Evolutionary conservation across 2,113 vertebrate genomes (phyloP), one percentile per base, ranked within the genome.

Genomic region (Pygoscelis adeliae): DNA sequence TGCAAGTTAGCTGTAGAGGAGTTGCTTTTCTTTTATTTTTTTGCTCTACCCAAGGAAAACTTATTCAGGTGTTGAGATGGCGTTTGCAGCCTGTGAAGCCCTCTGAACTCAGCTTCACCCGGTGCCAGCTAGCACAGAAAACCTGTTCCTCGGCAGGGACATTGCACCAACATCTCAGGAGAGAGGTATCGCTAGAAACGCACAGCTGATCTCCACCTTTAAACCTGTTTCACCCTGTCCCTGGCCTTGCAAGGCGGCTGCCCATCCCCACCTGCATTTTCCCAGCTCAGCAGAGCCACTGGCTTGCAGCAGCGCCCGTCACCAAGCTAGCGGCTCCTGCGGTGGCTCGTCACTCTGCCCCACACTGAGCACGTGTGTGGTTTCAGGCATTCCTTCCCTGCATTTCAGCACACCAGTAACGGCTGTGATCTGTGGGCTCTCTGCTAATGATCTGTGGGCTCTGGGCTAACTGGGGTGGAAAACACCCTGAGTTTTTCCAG

Each of bases 81-180:
- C 6, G 0, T 55, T 19, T 27, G 27, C 46, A 76, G 61, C 55
- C 62, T 2, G 0, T 4, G 29, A 40, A 13, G 53, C 20, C 14
- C 29, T 21, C 38, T 38, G 34, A 21, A 11, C 27, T 61, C 27
- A 14, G 40, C 47, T 47, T 69, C 47, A 7, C n/a, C 34, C 0
- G 0, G 29, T 4, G 8, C 76, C 72, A 61, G 30, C n/a, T 6
- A 9, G 27, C 67, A 5, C 3, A 12, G 67, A 21, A 30, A 40
- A 18, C 36, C 17, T 0, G 19, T 52, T 70, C 46, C 23, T 23
- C 1, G 2, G 44, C 0, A 0, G 44, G 14, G 26, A 58, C 10
- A 0, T 36, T 2, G 9, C 21, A 15, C 32, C 56, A 22, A 4
- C 10, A 0, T 14, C 23, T 32, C 3, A 0, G 65, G 34, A 30